Conservation (phyloP, 2,888 invertebrate species). For the Cetonia aurata region DNA sequence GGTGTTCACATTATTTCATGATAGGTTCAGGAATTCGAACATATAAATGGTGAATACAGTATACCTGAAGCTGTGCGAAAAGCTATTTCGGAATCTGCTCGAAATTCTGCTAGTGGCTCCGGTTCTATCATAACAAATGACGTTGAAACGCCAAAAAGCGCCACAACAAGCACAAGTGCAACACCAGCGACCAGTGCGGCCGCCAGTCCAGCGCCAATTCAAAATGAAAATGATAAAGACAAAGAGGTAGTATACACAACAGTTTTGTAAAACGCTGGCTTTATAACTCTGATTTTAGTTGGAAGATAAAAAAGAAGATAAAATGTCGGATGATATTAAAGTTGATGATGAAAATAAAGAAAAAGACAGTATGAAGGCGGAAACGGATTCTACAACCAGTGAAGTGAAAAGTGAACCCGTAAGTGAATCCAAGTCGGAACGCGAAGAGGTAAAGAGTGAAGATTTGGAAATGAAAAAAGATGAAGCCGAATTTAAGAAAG, state of each 20-base stretch:
- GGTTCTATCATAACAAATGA: slow-evolving; percentile 58
- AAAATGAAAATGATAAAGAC: slow-evolving; percentile 64
- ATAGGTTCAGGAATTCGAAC: slow-evolving; percentile 96
- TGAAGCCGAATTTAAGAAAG: slow-evolving; percentile 58
- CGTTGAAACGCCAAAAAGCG: slow-evolving; percentile 68
- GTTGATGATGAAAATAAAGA: slow-evolving; percentile 56
- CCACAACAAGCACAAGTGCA: slow-evolving; percentile 73
- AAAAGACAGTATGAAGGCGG: slow-evolving; percentile 54
- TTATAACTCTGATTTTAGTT: slow-evolving; percentile 27
- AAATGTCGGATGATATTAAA: slow-evolving; percentile 46
- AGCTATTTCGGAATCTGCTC: slow-evolving; percentile 71
- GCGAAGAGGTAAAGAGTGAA: slow-evolving; percentile 48
- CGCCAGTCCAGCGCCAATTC: slow-evolving; percentile 79
- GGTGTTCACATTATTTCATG: slow-evolving; percentile 29
- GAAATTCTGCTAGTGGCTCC: slow-evolving; percentile 57
- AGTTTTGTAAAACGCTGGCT: not conserved
- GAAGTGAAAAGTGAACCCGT: slow-evolving; percentile 55
- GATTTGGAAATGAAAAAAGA: slow-evolving; percentile 61
- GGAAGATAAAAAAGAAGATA: slow-evolving; percentile 42
- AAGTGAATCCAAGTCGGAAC: slow-evolving; percentile 56
- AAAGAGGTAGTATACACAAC: slow-evolving; percentile 60
- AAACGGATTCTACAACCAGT: slow-evolving; percentile 53
- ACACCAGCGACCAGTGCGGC: slow-evolving; percentile 79
- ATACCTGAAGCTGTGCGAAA: slow-evolving; percentile 93
- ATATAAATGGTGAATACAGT: slow-evolving; percentile 97